Conservation (phyloP, 2,797 vertebrate genomes). For the Stomatorhinus walkeri region DNA sequence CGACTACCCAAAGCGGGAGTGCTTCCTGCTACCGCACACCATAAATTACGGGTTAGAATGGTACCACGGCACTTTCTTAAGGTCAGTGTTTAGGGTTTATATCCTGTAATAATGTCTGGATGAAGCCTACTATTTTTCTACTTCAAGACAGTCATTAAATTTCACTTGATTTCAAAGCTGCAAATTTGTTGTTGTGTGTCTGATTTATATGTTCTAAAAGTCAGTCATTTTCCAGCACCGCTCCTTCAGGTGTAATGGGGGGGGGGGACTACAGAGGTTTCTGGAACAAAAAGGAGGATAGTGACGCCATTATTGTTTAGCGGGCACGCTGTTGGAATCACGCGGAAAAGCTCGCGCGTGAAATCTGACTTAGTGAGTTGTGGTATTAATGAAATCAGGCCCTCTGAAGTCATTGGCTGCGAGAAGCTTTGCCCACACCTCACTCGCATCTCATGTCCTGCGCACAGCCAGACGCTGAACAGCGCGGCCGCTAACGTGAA, state of each 20-base stretch:
- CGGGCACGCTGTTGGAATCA: constrained; percentile 26
- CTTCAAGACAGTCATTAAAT: constrained; percentile 65
- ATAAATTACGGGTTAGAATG: constrained; percentile 55
- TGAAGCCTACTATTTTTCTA: constrained; percentile 55
- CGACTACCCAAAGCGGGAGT: constrained; percentile 61
- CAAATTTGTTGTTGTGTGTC: constrained; percentile 47
- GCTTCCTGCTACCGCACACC: constrained; percentile 57
- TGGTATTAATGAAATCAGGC: background rate
- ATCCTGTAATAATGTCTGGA: constrained; percentile 53
- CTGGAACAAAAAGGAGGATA: background rate
- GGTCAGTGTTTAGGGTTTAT: constrained; percentile 61
- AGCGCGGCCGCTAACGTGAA: background rate
- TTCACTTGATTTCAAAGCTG: constrained; percentile 48
- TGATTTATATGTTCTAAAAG: constrained; percentile 43
- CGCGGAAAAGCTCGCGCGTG: constrained; percentile 22
- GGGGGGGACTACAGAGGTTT: background rate
- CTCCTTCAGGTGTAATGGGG: background rate
- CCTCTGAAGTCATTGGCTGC: background rate
- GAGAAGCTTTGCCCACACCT: background rate
- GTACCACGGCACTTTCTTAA: constrained; percentile 30
- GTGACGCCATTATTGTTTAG: background rate
- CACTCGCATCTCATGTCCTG: background rate
- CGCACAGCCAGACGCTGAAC: background rate
- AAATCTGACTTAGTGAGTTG: constrained; percentile 11
- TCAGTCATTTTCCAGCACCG: constrained; percentile 7